A percentile compares a stretch with the other conserved stretches of the same genome.
phyloP scores from a whole-genome alignment of 2,113 vertebrate species.

The Gadus macrocephalus region DNA sequence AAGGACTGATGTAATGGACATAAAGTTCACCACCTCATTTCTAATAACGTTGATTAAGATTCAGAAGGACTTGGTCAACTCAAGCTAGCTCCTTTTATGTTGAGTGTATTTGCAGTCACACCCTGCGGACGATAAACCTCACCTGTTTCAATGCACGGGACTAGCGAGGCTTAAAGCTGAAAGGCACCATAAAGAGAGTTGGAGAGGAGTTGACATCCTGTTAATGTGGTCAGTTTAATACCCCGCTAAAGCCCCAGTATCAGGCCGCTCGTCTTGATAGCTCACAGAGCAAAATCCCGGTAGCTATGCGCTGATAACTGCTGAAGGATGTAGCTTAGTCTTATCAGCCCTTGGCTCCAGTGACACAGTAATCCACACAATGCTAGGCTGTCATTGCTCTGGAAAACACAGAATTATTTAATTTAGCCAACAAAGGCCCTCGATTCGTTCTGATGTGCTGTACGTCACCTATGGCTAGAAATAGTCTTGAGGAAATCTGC shows the following conservation, averaged over 20 bases:
- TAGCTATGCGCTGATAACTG: constrained; percentile 63
- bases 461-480: not conserved
- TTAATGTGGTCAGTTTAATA: constrained; percentile 58
- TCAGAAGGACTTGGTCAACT: constrained; percentile 7
- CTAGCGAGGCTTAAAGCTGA: constrained; percentile 2
- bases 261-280: constrained; percentile 56
- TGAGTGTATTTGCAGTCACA: constrained; percentile 1
- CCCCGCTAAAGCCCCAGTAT: constrained; percentile 47
- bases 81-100: not conserved
- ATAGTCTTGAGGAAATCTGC: constrained; percentile 28
- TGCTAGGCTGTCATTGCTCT: constrained; percentile 52
- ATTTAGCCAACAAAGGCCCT: constrained; percentile 52
- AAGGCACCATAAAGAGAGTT: constrained; percentile 26
- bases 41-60: constrained; percentile 27
- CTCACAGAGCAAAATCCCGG: constrained; percentile 53
- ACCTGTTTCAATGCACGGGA: constrained; percentile 10
- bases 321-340: constrained; percentile 67
- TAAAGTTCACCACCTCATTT: constrained; percentile 30
- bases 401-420: constrained; percentile 51
- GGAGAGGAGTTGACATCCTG: constrained; percentile 30
- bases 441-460: constrained; percentile 35
- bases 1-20: constrained; percentile 24
- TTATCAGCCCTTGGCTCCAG: constrained; percentile 68
- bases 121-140: not conserved
- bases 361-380: constrained; percentile 69